Conservation (phyloP, 2,888 invertebrate genomes). For the Antitype chi region DNA sequence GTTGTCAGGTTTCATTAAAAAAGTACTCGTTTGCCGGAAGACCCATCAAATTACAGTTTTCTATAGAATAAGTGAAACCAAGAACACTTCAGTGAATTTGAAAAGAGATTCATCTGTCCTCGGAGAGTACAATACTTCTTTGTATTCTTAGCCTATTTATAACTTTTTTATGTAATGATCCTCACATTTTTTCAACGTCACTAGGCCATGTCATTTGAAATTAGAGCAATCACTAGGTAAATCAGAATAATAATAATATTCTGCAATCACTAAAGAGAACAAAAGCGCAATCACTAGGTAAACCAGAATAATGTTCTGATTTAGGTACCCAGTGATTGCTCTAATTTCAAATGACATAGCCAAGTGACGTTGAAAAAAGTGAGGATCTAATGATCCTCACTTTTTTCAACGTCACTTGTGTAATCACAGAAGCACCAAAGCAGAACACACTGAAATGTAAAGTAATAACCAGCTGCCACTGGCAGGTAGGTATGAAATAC, state of each 20-base stretch:
- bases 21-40: conserved; percentile 29
- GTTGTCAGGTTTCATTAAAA: conserved; percentile 45
- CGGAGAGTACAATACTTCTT: conserved; percentile 44
- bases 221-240: too few species aligned
- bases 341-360: neutral
- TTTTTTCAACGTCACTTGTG: too few species aligned
- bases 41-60: conserved; percentile 38
- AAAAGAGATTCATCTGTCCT: conserved; percentile 47
- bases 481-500: neutral
- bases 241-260: too few species aligned
- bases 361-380: neutral
- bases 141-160: conserved; percentile 23
- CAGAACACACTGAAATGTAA: neutral
- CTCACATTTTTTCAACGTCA: too few species aligned
- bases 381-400: too few species aligned
- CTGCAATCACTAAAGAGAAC: too few species aligned
- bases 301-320: neutral
- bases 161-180: neutral
- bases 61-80: conserved; percentile 29
- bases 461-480: neutral
- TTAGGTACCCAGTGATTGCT: neutral
- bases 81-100: conserved; percentile 50
- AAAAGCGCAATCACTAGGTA: too few species aligned
- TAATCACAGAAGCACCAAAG: neutral
- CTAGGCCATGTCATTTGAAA: too few species aligned